Evolutionary conservation across 2,797 vertebrate genomes (phyloP).

Genomic region (Oryzias dopingdopingensis): DNA sequence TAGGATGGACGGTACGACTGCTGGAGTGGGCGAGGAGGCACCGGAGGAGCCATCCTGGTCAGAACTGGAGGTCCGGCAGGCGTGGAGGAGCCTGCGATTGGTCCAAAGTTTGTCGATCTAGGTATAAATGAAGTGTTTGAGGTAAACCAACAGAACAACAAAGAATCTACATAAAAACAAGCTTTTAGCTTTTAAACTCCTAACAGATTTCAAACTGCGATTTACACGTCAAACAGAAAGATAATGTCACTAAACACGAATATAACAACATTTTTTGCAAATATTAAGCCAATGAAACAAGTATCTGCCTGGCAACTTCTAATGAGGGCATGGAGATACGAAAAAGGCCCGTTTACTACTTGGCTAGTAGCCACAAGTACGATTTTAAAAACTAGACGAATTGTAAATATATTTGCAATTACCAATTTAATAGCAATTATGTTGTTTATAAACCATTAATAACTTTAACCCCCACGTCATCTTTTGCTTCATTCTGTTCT

Average conservation of each 20-base stretch:
- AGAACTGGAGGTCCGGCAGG: conserved; percentile 73
- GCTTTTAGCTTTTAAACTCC: background rate
- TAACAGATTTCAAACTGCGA: too few relatives aligned
- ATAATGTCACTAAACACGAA: too few relatives aligned
- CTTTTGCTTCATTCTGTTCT: background rate
- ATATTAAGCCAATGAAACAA: too few relatives aligned
- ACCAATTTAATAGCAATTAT: background rate
- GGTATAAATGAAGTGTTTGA: background rate
- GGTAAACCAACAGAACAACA: background rate
- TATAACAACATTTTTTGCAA: too few relatives aligned
- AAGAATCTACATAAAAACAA: background rate
- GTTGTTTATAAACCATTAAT: too few relatives aligned
- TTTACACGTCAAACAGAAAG: too few relatives aligned
- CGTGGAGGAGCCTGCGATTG: conserved; percentile 66
- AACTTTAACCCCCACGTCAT: background rate
- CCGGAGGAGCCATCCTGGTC: conserved; percentile 84
- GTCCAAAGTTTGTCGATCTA: conserved; percentile 85
- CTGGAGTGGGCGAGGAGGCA: conserved; percentile 85
- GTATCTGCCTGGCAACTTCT: too few relatives aligned
- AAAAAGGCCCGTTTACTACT: too few relatives aligned
- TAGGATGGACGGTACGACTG: conserved; percentile 82
- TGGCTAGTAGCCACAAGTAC: too few relatives aligned
- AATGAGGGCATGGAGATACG: too few relatives aligned
- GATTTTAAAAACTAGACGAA: too few relatives aligned
- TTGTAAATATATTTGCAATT: background rate